Evolutionary conservation across 2,797 vertebrate genomes (phyloP), one percentile per base, ranked within the genome.

Genomic region (Catamblyrhynchus diadema): DNA sequence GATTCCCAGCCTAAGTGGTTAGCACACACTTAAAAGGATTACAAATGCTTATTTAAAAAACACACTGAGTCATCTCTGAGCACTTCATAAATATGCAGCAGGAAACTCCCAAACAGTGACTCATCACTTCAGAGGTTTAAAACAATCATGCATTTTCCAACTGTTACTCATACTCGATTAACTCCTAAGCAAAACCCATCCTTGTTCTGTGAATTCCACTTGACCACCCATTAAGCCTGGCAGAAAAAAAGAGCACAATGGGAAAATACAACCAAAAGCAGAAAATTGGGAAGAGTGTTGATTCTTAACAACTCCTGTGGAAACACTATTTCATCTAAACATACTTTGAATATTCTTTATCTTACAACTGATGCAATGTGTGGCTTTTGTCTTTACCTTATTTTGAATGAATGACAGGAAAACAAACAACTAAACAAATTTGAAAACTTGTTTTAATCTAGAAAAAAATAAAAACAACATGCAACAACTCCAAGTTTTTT

Each of bases 31-130:
- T 75, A 66, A 90, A 77, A 90, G 10, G 4, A 87, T 84, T 88
- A 92, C 86, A 93, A 92, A 90, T 41, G 64, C 78, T 93, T 93
- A 88, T 89, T 95, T 91, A 73, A 94, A 94, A 96, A 85, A 71
- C 60, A 94, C 85, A 89, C 51, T 88, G 94, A 95, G 73, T 96
- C 95, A 93, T 83, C 90, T 85, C 66, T 35, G 60, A 90, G 60
- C 85, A 62, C 69, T 89, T 88, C 83, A 96, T 96, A 91, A 95
- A 95, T 90, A 95, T 90, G 92, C 94, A 97, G 64, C 69, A 95
- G 92, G 94, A 96, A 96, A 95, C 91, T 96, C 95, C 95, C 93
- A 94, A 96, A 93, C 86, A 91, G 39, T 95, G 95, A 97, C 83
- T 97, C 94, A 96, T 60, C 91, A 71, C 86, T 94, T 94, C 78